Conservation (phyloP, 2,113 vertebrate species). For the Orycteropus afer region DNA sequence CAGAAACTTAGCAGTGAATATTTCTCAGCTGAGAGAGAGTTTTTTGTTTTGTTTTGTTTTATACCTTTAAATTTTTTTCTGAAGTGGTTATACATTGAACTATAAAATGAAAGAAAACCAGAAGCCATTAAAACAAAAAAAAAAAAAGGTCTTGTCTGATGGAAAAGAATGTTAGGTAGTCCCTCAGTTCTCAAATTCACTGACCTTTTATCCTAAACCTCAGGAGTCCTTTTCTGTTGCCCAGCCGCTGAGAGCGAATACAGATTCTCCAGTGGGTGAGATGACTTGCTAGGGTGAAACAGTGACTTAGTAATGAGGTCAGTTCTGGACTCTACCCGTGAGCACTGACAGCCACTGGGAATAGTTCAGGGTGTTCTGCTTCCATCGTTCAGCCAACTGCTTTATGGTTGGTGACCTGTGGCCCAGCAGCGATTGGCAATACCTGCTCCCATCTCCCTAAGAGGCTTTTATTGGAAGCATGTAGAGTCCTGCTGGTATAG, state of each 20-base stretch:
- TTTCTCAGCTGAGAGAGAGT: conserved; percentile 24
- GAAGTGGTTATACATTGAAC: background rate
- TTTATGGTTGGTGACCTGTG: conserved; percentile 71
- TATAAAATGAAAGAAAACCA: conserved; percentile 32
- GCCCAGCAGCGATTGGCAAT: conserved; percentile 56
- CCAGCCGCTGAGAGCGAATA: background rate
- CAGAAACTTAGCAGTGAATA: background rate
- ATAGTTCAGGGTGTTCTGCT: conserved; percentile 29
- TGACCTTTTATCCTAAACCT: conserved; percentile 52
- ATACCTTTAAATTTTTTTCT: background rate
- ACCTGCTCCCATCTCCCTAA: conserved; percentile 35
- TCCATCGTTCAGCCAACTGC: conserved; percentile 35
- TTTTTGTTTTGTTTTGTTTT: conserved; percentile 13
- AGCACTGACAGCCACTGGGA: conserved; percentile 37
- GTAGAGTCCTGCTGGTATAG: conserved; percentile 51
- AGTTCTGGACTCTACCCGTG: background rate
- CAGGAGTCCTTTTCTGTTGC: conserved; percentile 44
- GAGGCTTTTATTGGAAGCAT: conserved; percentile 61
- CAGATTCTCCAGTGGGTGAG: background rate
- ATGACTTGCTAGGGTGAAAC: conserved; percentile 26
- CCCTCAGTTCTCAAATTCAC: conserved; percentile 28
- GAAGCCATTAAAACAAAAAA: background rate
- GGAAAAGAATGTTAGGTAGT: background rate
- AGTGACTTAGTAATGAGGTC: conserved; percentile 51
- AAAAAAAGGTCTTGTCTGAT: background rate